A percentile compares a stretch with the other conserved stretches of the same genome.
phyloP scores from a whole-genome alignment of 2,797 vertebrate genomes.

The Enteromius afrohamiltoni region DNA sequence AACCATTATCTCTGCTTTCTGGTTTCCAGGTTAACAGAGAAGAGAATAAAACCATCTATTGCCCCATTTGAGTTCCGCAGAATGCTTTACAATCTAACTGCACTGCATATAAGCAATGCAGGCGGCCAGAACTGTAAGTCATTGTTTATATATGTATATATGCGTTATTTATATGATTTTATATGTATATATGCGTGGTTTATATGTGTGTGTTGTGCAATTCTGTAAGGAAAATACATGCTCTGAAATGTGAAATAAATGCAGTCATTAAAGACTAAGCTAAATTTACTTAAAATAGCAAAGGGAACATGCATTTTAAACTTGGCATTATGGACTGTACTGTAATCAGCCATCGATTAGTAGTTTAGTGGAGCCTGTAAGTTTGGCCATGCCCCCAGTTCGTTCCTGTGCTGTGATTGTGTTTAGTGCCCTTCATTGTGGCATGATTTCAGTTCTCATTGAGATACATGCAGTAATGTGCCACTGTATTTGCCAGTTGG shows the following conservation, averaged over 20 bases:
- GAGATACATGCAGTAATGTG: not conserved
- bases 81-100: slow-evolving; percentile 85
- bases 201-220: not conserved
- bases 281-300: not conserved
- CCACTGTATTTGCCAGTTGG: not conserved
- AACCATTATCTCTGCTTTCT: slow-evolving; percentile 1
- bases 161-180: slow-evolving; percentile 6
- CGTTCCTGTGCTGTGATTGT: not conserved
- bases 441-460: not conserved
- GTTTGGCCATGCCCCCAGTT: not conserved
- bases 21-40: slow-evolving; percentile 65
- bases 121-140: slow-evolving; percentile 76
- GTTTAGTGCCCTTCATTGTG: not conserved
- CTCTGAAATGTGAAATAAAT: not conserved
- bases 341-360: slow-evolving; percentile 15
- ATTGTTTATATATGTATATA: slow-evolving; percentile 32
- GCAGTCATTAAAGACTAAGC: not conserved
- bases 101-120: slow-evolving; percentile 76
- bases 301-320: not conserved
- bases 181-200: slow-evolving; percentile 27
- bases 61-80: slow-evolving; percentile 82
- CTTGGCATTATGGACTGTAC: not conserved
- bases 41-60: slow-evolving; percentile 64
- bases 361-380: not conserved
- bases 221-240: not conserved